A percentile compares a stretch with the other conserved stretches of the same genome.
Conservation (phyloP, 2,113 vertebrate species). For the Gila orcuttii region DNA sequence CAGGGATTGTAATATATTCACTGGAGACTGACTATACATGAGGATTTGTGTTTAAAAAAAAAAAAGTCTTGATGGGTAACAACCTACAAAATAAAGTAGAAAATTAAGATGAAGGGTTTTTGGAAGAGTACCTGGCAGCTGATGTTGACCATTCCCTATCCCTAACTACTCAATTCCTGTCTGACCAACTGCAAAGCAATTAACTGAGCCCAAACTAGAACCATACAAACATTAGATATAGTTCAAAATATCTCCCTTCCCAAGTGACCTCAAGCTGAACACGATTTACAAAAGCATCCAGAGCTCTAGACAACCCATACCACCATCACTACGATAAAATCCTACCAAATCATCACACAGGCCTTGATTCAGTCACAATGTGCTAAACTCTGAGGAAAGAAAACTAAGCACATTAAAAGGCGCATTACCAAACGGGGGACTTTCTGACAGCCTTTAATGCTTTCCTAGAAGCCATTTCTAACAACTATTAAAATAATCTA, state of each 20-base stretch:
- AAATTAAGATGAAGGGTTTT: background rate
- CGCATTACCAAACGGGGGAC: background rate
- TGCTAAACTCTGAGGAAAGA: background rate
- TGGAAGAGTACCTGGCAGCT: background rate
- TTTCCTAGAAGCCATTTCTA: background rate
- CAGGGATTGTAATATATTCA: background rate
- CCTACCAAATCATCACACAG: background rate
- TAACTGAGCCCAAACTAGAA: background rate
- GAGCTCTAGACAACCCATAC: background rate
- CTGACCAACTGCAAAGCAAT: background rate
- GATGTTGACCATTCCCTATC: background rate
- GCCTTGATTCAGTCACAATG: background rate
- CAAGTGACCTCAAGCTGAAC: background rate
- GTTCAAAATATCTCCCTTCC: background rate
- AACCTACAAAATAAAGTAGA: background rate
- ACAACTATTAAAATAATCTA: constrained; percentile 18
- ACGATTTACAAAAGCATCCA: background rate
- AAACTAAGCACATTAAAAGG: constrained; percentile 10
- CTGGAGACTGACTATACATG: background rate
- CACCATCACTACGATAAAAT: constrained; percentile 7
- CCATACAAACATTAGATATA: background rate
- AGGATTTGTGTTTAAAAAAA: background rate
- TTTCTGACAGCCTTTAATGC: background rate
- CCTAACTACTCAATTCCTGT: background rate
- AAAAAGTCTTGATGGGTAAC: background rate